phyloP scores from a whole-genome alignment of 2,888 invertebrate species.

The Podabrus alpinus region DNA sequence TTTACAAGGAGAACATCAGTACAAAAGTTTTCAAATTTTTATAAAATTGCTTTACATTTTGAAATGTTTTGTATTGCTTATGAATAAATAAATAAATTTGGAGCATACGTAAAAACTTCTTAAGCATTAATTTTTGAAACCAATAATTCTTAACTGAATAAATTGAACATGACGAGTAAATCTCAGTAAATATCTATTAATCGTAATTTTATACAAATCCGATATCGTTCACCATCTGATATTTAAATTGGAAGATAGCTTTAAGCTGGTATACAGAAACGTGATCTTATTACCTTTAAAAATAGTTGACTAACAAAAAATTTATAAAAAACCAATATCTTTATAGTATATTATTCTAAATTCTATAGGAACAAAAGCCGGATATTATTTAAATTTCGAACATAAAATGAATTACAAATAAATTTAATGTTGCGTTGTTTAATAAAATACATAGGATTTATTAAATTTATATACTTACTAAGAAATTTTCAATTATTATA shows the following conservation, averaged over 20 bases:
- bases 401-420: neutral
- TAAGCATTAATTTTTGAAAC: neutral
- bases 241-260: slow-evolving; percentile 15
- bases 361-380: neutral
- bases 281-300: slow-evolving; percentile 16
- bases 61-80: neutral
- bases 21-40: neutral
- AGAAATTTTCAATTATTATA: neutral
- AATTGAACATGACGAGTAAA: neutral
- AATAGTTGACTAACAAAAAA: slow-evolving; percentile 11
- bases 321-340: slow-evolving; percentile 5
- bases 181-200: neutral
- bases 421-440: neutral
- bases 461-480: neutral
- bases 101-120: neutral
- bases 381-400: neutral
- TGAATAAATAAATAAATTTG: neutral
- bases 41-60: neutral
- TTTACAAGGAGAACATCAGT: neutral
- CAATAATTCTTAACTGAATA: neutral
- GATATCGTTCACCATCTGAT: slow-evolving; percentile 8
- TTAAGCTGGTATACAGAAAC: slow-evolving; percentile 12
- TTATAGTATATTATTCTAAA: slow-evolving; percentile 6
- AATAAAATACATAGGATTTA: neutral
- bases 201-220: slow-evolving; percentile 5